Conservation (phyloP, 2,797 vertebrate genomes). For the Prunella strophiata region DNA sequence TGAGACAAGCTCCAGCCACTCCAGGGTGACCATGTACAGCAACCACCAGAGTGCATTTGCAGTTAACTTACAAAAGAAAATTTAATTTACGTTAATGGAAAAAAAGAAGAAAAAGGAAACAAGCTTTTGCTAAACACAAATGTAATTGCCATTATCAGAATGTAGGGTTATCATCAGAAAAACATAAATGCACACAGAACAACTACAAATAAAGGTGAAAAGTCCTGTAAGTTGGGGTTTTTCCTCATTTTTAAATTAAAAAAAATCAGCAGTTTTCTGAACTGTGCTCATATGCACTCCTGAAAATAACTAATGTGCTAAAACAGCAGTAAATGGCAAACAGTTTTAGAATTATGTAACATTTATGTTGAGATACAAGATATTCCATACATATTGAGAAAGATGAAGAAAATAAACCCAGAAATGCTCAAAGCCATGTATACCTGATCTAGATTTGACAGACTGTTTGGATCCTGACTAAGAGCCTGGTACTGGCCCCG, state of each 20-base stretch:
- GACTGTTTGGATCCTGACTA: slow-evolving; percentile 95
- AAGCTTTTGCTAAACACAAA: background rate
- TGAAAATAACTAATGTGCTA: background rate
- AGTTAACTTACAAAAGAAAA: background rate
- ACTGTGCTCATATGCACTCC: background rate
- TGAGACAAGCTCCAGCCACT: background rate
- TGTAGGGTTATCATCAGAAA: background rate
- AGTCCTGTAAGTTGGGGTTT: background rate
- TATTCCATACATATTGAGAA: background rate
- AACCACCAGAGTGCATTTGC: background rate
- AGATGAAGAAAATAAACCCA: background rate
- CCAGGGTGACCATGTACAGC: background rate
- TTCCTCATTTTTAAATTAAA: background rate
- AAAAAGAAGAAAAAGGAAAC: background rate
- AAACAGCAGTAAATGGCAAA: background rate
- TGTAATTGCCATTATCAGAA: background rate
- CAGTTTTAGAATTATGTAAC: background rate
- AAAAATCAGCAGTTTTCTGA: background rate
- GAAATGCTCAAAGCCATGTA: background rate
- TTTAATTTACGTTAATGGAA: background rate
- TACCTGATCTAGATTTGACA: slow-evolving; percentile 98
- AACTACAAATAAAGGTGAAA: background rate
- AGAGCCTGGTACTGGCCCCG: slow-evolving; percentile 95
- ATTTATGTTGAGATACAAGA: background rate
- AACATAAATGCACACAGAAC: background rate